phyloP scores from a whole-genome alignment of 2,797 vertebrate genomes.

The Sebastes kiyomatsui region DNA sequence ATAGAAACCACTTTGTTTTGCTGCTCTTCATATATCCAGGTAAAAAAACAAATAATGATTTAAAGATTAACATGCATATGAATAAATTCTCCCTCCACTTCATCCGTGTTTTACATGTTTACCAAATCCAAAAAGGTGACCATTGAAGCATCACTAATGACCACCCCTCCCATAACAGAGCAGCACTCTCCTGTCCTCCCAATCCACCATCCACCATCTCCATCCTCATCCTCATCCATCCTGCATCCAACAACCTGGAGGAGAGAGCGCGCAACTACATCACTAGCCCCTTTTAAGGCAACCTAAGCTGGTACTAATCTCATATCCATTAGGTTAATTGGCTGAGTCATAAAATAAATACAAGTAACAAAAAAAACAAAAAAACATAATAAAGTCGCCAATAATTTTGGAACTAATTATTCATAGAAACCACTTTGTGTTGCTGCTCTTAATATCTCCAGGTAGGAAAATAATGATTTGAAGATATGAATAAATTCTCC shows the following conservation, averaged over 20 bases:
- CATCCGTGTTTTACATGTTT: constrained; percentile 29
- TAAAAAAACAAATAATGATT: not conserved
- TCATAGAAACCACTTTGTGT: not conserved
- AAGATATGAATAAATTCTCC: not conserved
- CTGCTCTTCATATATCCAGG: not conserved
- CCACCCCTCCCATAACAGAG: constrained; percentile 28
- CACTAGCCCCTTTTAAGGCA: not conserved
- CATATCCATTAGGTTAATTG: not conserved
- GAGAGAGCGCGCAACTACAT: constrained; percentile 74
- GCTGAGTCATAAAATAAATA: not conserved
- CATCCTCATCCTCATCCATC: too few relatives aligned
- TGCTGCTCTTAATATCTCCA: not conserved
- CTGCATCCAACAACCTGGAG: constrained; percentile 69
- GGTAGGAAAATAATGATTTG: not conserved
- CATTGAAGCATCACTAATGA: constrained; percentile 47
- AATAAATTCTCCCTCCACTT: not conserved
- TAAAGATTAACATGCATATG: not conserved
- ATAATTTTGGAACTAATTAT: not conserved
- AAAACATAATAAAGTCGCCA: not conserved
- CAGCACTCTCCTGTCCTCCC: constrained; percentile 41
- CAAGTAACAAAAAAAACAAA: not conserved
- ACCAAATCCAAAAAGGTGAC: constrained; percentile 10
- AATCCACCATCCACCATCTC: too few relatives aligned
- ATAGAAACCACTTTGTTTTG: not conserved
- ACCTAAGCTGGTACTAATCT: too few relatives aligned